phyloP scores from a whole-genome alignment of 2,113 vertebrate species.

The Chitala chitala region DNA sequence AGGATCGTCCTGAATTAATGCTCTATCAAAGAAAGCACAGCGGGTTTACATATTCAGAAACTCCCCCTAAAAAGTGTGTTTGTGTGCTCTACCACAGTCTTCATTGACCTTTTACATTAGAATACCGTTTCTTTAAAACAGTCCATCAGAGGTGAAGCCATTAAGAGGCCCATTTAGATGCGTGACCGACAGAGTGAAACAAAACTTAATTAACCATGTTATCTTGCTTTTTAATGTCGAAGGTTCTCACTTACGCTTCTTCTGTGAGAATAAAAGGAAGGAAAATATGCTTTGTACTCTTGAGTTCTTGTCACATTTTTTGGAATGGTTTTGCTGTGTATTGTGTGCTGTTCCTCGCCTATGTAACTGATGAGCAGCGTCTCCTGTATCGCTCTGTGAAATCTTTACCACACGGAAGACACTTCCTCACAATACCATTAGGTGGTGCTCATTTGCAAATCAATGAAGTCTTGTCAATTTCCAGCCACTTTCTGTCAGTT shows the following conservation, averaged over 20 bases:
- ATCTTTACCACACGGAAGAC: neutral
- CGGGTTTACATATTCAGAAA: constrained; percentile 29
- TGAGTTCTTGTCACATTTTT: neutral
- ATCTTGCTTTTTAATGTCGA: constrained; percentile 18
- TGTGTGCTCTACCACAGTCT: constrained; percentile 12
- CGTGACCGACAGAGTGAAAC: constrained; percentile 18
- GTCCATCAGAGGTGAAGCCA: constrained; percentile 24
- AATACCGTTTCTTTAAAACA: constrained; percentile 10
- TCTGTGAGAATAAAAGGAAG: constrained; percentile 1
- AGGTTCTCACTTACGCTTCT: constrained; percentile 16
- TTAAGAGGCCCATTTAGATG: constrained; percentile 15
- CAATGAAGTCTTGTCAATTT: constrained; percentile 10
- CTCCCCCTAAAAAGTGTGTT: constrained; percentile 5
- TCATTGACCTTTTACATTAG: constrained; percentile 26
- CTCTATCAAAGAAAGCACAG: constrained; percentile 17
- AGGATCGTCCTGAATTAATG: constrained; percentile 24
- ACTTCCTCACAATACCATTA: constrained; percentile 25
- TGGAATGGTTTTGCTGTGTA: neutral
- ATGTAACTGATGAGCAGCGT: neutral
- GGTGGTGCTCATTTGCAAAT: constrained; percentile 41
- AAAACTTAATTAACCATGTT: constrained; percentile 22
- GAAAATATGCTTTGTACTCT: neutral
- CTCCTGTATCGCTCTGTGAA: neutral
- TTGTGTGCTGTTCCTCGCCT: constrained; percentile 8
- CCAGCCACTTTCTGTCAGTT: neutral